Evolutionary conservation across 2,888 invertebrate genomes (phyloP), one percentile per base, ranked within the genome.

Genomic region (Rambutsinella grinnellia): DNA sequence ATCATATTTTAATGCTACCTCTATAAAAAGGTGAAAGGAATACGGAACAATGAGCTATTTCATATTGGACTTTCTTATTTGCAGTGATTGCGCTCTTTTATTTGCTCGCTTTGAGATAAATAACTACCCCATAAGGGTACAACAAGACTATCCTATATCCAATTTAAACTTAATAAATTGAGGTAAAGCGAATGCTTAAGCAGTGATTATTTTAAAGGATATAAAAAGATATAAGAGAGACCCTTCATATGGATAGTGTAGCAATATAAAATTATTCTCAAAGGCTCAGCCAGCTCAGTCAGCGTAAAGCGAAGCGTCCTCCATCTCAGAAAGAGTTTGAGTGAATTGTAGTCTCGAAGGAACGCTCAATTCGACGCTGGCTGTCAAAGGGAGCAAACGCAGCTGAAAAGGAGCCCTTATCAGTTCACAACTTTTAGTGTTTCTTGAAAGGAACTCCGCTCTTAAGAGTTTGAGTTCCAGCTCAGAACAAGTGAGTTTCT

Each of bases 1-100:
- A 72, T 72, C 65, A 53, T 67, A 75, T 60, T 75, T 75, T 74
- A 47, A 49, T 67, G 54, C 61, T 74, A 74, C 67, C 67, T n/a
- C n/a, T 74, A 67, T 67, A 67, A 81, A 81, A 81, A 81, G 80
- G 79, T 81, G 82, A 82, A 80, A 80, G 80, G 82, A 80, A 82
- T 78, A 80, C 79, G 82, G 82, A 82, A 82, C 79, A 71, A 76
- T 57, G 62, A 70, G 72, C 69, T 78, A 82, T 78, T 82, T 80
- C 76, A 75, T 65, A 62, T 71, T 72, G 70, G 79, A 79, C 81
- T 81, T 81, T 81, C 81, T 81, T 80, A 80, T 80, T 81, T 78
- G 77, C 79, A 75, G 79, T 68, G 69, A 78, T 68, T 78, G 62
- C 62, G 28, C 62, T 53, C 36, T 13, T 36, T 36, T 13, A 36